Conservation (phyloP, 2,797 vertebrate species). For the Sphenopsis melanotis region DNA sequence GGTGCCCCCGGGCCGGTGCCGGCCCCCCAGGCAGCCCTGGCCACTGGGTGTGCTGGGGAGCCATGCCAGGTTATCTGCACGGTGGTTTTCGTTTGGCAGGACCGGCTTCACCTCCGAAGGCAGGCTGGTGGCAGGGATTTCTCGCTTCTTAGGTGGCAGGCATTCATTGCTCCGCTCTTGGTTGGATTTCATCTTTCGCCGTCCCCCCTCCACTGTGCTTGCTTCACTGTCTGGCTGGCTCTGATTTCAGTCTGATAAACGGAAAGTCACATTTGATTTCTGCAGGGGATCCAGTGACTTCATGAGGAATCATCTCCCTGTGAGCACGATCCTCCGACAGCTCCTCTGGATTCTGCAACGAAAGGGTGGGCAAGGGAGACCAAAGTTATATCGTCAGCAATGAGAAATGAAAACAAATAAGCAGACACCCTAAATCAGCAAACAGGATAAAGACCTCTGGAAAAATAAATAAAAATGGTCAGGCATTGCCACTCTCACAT, state of each 20-base stretch:
- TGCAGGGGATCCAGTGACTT: constrained; percentile 87
- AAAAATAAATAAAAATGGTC: neutral
- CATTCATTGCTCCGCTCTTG: constrained; percentile 98
- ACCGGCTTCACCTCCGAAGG: constrained; percentile 84
- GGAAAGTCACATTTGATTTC: constrained; percentile 89
- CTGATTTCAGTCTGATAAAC: constrained; percentile 82
- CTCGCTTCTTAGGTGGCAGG: constrained; percentile 97
- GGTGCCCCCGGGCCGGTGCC: constrained; percentile 68
- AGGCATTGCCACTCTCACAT: neutral
- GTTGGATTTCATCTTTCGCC: constrained; percentile 94
- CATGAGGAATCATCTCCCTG: constrained; percentile 99
- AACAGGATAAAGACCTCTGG: neutral
- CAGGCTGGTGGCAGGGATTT: constrained; percentile 88
- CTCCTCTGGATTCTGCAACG: constrained; percentile 82
- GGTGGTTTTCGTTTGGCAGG: constrained; percentile 86
- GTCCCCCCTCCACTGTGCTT: constrained; percentile 78
- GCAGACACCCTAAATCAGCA: neutral
- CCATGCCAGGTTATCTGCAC: constrained; percentile 89
- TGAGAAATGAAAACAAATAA: neutral
- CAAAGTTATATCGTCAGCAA: neutral
- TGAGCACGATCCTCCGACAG: constrained; percentile 79
- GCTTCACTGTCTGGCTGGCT: constrained; percentile 84
- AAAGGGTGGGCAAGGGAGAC: constrained; percentile 10
- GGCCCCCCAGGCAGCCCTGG: constrained; percentile 71
- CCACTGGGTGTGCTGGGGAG: constrained; percentile 81